Base-by-base conservation (phyloP, 23 tunicate species). In the Trididemnum nubilum region DNA sequence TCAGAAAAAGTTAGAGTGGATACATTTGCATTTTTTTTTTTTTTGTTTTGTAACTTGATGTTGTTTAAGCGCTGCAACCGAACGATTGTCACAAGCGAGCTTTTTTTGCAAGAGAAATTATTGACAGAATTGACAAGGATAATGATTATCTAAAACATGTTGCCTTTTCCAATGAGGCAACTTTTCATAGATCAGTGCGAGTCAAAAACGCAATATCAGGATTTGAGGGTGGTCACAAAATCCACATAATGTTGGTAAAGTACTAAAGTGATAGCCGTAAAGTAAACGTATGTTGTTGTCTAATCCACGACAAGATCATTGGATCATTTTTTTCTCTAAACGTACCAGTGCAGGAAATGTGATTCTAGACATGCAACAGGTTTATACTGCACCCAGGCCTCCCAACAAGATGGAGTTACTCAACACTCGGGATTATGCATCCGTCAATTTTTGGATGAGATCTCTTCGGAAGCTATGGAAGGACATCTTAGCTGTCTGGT, bases 321-420 rank as follows among this genome's bases (percentile, higher is more conserved):
- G 69, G 69, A 63, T 23, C 69, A 15, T 63, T 23, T 23, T 63
- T 63, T 63, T 63, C 23, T 63, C 69, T 63, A 23, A 63, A 63
- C 23, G 27, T 63, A 18, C 28, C 69, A 23, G 19, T 23, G 23
- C 69, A 63, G 27, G 27, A 63, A 63, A 15, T 4, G 69, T 63
- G 27, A 21, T 15, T 28, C 69, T 4, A 63, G 69, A 63, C 69
- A 63, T 63, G 27, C 69, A 4, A 63, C 69, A 63, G 27, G 7
- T 63, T 28, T 63, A 63, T 63, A 28, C 69, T 63, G 69, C 69
- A 63, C 69, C 27, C 69, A 4, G 27, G 69, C 28, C 69, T 63
- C 23, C 28, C 69, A 63, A 63, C 69, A 63, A 63, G 69, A 15
- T 63, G 69, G 69, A 63, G 69, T n/a, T n/a, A n/a, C 69, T 63